These are phyloP conservation scores for Heteractis magnifica DNA, from an alignment of 92 coral and sea anemone species.

Conservation along the genomic window DNA sequence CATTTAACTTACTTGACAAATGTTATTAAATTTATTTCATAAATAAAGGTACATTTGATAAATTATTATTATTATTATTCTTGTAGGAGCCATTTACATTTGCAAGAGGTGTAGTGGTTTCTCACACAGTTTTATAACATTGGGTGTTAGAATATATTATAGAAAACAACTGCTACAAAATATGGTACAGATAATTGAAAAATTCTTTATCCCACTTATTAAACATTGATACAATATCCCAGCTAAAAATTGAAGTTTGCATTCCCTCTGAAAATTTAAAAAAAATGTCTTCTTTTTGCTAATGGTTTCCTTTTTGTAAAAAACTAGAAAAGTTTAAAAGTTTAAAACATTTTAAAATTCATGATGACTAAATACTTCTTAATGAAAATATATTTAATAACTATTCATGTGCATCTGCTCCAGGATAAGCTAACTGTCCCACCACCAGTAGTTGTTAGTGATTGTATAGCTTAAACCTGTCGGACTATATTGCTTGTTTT, in stretches of 20 bases:
- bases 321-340: background rate
- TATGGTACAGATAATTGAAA: background rate
- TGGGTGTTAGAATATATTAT: too few relatives aligned
- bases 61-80: background rate
- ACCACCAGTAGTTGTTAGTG: too few relatives aligned
- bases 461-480: too few relatives aligned
- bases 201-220: background rate
- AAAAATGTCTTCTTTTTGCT: background rate
- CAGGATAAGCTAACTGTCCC: too few relatives aligned
- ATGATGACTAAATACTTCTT: too few relatives aligned
- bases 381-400: too few relatives aligned
- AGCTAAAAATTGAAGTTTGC: background rate
- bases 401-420: too few relatives aligned
- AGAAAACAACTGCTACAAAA: background rate
- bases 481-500: too few relatives aligned
- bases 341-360: background rate
- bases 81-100: background rate
- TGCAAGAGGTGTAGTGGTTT: too few relatives aligned
- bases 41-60: background rate
- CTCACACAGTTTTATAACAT: too few relatives aligned
- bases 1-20: constrained; percentile 7
- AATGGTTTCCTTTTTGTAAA: background rate
- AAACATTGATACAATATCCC: background rate
- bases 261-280: too few relatives aligned
- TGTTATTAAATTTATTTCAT: constrained; percentile 1